phyloP scores from a whole-genome alignment of 2,888 invertebrate species.

The Choreutis nemorana region DNA sequence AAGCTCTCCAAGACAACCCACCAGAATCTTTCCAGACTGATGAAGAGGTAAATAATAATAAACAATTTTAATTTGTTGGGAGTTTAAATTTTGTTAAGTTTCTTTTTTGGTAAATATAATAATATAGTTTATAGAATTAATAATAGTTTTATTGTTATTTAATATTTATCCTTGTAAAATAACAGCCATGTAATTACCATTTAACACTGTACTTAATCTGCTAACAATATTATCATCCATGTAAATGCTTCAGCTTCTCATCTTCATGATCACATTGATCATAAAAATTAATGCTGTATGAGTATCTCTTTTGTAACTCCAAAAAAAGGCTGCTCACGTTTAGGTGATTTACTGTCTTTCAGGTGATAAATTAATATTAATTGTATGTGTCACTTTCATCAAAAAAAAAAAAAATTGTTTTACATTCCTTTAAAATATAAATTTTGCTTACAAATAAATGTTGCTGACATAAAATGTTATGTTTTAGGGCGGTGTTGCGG shows the following conservation, averaged over 20 bases:
- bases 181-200: conserved; percentile 14
- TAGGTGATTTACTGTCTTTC: conserved; percentile 70
- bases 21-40: conserved; percentile 73
- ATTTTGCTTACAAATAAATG: no score
- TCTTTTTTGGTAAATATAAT: no score
- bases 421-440: no score
- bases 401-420: conserved; percentile 9
- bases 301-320: conserved; percentile 26
- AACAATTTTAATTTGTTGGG: no score
- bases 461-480: no score
- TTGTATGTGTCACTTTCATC: conserved; percentile 20
- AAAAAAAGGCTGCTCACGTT: conserved; percentile 33
- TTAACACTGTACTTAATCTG: no score
- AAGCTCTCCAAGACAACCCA: conserved; percentile 79
- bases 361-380: no score
- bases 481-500: conserved; percentile 71
- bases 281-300: no score
- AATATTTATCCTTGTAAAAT: conserved; percentile 7
- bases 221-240: no score
- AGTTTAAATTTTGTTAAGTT: no score
- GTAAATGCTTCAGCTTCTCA: no score
- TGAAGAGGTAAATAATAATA: conserved; percentile 68
- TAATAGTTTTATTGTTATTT: not conserved
- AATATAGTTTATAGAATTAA: not conserved
- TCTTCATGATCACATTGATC: no score